Evolutionary conservation across 2,113 vertebrate genomes (phyloP).

Genomic region (Bubo bubo): DNA sequence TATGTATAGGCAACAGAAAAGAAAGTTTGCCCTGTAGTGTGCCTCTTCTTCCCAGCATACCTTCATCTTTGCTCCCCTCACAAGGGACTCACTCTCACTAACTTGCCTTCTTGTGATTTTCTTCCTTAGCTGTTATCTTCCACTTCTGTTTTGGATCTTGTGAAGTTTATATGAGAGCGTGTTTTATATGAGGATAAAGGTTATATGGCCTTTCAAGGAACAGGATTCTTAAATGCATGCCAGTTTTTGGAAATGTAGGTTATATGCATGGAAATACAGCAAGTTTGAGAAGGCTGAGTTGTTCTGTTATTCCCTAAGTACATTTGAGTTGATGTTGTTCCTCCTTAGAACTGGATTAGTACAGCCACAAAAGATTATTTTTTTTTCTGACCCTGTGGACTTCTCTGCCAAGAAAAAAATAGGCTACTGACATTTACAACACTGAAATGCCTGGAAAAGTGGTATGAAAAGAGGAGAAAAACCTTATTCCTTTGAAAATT

Average conservation of each 20-base stretch:
- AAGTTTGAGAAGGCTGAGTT: neutral
- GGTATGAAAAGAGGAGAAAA: neutral
- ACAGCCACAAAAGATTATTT: neutral
- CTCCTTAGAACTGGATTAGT: neutral
- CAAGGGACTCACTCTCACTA: neutral
- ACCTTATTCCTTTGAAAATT: neutral
- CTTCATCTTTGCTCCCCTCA: neutral
- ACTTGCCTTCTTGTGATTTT: neutral
- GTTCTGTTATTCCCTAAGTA: neutral
- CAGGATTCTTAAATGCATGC: neutral
- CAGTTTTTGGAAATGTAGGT: neutral
- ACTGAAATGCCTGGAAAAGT: neutral
- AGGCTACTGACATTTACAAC: neutral
- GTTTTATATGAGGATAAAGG: neutral
- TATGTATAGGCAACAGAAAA: neutral
- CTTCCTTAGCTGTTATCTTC: neutral
- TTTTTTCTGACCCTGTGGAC: neutral
- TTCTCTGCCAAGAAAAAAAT: neutral
- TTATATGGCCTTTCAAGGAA: neutral
- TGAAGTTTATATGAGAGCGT: neutral
- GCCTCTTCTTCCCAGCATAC: neutral
- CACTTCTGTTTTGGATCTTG: neutral
- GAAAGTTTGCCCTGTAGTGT: neutral
- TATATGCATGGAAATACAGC: neutral
- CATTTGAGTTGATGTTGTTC: neutral